phyloP scores from a whole-genome alignment of 2,797 vertebrate genomes.

The Epinephelus awoara region DNA sequence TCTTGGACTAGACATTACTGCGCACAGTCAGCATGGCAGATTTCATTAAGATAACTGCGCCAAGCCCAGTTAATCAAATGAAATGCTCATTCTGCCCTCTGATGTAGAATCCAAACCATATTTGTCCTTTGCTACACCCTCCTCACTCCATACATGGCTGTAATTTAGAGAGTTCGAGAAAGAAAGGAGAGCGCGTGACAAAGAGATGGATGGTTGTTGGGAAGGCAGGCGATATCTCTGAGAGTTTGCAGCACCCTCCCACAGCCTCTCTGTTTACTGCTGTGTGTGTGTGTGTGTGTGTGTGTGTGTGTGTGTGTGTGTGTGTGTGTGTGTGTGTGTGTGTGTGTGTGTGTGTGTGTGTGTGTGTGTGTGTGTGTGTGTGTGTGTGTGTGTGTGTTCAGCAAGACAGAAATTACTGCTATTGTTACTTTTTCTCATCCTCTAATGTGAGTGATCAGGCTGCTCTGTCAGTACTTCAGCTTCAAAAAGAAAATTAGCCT shows the following conservation, averaged over 20 bases:
- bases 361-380: no score
- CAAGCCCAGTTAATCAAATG: slow-evolving; percentile 34
- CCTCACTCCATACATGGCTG: slow-evolving; percentile 1
- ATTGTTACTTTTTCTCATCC: background rate
- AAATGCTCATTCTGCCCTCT: slow-evolving; percentile 27
- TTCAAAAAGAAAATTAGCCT: background rate
- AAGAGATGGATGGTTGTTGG: slow-evolving; percentile 23
- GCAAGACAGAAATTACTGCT: background rate
- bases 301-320: no score
- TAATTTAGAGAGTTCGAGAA: slow-evolving; percentile 10
- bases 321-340: no score
- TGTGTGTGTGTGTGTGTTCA: no score
- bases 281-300: background rate
- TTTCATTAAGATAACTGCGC: slow-evolving; percentile 11
- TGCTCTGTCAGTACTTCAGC: background rate
- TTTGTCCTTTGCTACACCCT: slow-evolving; percentile 23
- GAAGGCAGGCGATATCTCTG: slow-evolving; percentile 39
- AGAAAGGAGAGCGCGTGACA: background rate
- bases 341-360: no score
- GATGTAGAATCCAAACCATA: slow-evolving; percentile 31
- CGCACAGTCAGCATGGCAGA: slow-evolving; percentile 4
- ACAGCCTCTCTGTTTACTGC: background rate
- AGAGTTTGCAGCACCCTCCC: slow-evolving; percentile 16
- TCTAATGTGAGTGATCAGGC: background rate
- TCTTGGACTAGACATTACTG: background rate